Evolutionary conservation across 2,888 invertebrate genomes (phyloP).

Genomic region (Amphimallon solstitiale): DNA sequence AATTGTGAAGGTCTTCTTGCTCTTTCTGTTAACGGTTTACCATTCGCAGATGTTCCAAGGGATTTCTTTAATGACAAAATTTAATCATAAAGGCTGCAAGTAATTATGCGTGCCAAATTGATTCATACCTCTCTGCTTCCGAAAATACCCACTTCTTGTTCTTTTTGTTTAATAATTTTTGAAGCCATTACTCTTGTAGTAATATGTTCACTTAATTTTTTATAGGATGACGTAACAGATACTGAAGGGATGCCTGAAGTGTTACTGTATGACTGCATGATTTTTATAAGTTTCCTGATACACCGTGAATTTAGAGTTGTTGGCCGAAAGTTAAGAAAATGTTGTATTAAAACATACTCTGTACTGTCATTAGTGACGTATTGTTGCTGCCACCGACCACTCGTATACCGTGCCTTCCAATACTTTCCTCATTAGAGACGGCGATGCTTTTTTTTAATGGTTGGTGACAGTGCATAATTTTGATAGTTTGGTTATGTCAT

Average conservation of each 20-base stretch:
- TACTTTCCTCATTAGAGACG: no score
- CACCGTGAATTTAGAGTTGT: background rate
- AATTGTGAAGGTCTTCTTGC: conserved; percentile 34
- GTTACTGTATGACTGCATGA: background rate
- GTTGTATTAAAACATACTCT: no score
- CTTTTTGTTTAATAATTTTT: conserved; percentile 32
- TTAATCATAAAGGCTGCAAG: background rate
- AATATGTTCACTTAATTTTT: conserved; percentile 34
- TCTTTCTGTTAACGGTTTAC: background rate
- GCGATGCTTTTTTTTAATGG: no score
- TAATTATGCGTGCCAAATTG: background rate
- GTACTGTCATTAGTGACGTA: no score
- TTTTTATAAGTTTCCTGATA: background rate
- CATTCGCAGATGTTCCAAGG: background rate
- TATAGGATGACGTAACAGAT: background rate
- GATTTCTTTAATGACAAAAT: background rate
- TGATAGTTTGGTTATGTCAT: no score
- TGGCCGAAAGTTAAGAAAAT: background rate
- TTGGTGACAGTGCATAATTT: no score
- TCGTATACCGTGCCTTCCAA: no score
- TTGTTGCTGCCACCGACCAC: no score
- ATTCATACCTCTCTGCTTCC: conserved; percentile 6
- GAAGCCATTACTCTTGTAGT: conserved; percentile 45
- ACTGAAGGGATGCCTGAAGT: background rate
- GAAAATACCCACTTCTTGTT: background rate